These are phyloP conservation scores for Galago senegalensis DNA, from an alignment of 2,797 vertebrate genomes.

Conservation along the genomic window DNA sequence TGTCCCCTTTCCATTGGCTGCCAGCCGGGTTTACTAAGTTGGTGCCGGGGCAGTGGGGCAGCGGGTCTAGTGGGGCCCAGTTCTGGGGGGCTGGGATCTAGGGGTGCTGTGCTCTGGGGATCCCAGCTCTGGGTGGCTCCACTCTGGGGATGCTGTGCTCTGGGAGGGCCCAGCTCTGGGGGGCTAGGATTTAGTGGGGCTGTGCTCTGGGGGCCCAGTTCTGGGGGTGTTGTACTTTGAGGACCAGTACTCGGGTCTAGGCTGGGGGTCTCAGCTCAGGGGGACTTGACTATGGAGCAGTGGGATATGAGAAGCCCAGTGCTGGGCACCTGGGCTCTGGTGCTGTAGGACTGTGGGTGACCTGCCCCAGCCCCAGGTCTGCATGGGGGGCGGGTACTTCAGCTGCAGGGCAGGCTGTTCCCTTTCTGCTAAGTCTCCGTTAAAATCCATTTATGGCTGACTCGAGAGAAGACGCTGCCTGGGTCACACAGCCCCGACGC, in stretches of 20 bases:
- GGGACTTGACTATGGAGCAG: neutral
- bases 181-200: neutral
- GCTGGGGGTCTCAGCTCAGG: neutral
- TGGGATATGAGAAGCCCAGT: neutral
- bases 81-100: too few species aligned
- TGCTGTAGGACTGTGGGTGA: neutral
- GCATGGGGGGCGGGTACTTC: too few species aligned
- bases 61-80: too few species aligned
- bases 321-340: too few species aligned
- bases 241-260: neutral
- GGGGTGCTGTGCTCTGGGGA: too few species aligned
- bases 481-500: neutral
- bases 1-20: conserved; percentile 29
- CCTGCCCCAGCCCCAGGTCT: neutral
- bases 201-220: neutral
- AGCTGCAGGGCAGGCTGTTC: neutral
- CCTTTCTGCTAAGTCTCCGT: neutral
- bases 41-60: too few species aligned
- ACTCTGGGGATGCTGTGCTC: too few species aligned
- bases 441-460: neutral
- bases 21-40: neutral
- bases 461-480: neutral
- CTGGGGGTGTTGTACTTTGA: too few species aligned
- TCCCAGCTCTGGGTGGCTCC: too few species aligned
- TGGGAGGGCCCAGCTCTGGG: neutral